phyloP scores from a whole-genome alignment of 2,797 vertebrate genomes.

The Pseudochirops cupreus region DNA sequence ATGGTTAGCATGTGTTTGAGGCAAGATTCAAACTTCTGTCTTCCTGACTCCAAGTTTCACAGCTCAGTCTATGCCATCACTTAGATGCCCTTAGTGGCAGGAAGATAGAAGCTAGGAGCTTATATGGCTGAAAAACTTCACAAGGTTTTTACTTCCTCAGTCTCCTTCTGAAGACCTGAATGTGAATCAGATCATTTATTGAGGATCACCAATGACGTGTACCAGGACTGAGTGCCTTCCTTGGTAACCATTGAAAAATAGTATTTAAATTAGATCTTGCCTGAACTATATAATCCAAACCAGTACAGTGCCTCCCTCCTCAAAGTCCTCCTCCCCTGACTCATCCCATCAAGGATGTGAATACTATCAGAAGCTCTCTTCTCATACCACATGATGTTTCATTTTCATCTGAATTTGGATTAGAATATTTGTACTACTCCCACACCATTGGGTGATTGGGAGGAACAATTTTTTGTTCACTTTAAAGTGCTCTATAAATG shows the following conservation, averaged over 20 bases:
- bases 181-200: neutral
- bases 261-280: neutral
- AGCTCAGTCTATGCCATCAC: neutral
- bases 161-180: neutral
- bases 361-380: neutral
- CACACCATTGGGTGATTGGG: neutral
- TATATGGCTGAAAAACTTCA: neutral
- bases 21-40: neutral
- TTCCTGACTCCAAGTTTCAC: neutral
- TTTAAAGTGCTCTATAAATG: neutral
- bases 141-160: neutral
- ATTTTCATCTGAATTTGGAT: neutral
- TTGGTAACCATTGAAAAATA: neutral
- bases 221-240: neutral
- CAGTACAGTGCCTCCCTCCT: neutral
- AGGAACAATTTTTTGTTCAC: neutral
- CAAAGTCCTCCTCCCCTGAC: rapidly evolving
- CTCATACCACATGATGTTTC: neutral
- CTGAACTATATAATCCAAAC: neutral
- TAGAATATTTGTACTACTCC: neutral
- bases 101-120: neutral
- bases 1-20: neutral
- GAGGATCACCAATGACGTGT: neutral
- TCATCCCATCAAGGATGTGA: neutral
- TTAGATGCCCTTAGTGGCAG: neutral